Evolutionary conservation across 2,113 vertebrate genomes (phyloP).

Genomic region (Malurus melanocephalus): DNA sequence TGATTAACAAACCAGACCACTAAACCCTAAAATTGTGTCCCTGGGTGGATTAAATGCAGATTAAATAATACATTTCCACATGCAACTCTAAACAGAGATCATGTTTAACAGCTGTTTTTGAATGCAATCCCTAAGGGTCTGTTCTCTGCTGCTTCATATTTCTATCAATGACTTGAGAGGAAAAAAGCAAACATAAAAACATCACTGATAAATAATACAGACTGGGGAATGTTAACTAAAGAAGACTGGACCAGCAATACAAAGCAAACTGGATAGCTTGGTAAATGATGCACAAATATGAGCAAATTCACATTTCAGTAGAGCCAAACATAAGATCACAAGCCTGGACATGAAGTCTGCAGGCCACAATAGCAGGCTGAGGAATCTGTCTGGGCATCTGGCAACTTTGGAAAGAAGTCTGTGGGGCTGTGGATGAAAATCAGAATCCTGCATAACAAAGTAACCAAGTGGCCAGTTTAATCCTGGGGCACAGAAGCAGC

Average conservation of each 20-base stretch:
- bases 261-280: not conserved
- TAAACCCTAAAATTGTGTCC: not conserved
- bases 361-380: not conserved
- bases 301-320: not conserved
- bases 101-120: not conserved
- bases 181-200: not conserved
- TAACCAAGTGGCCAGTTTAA: not conserved
- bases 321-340: not conserved
- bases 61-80: not conserved
- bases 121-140: not conserved
- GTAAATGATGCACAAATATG: not conserved
- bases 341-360: not conserved
- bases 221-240: not conserved
- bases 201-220: not conserved
- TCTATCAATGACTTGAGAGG: not conserved
- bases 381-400: rapidly evolving
- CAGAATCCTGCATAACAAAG: not conserved
- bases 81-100: not conserved
- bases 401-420: not conserved
- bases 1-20: not conserved
- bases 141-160: not conserved
- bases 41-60: not conserved
- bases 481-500: not conserved
- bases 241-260: not conserved
- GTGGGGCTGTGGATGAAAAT: not conserved